These are phyloP conservation scores for Tenualosa ilisha DNA, from an alignment of 2,797 vertebrate species.

Conservation along the genomic window DNA sequence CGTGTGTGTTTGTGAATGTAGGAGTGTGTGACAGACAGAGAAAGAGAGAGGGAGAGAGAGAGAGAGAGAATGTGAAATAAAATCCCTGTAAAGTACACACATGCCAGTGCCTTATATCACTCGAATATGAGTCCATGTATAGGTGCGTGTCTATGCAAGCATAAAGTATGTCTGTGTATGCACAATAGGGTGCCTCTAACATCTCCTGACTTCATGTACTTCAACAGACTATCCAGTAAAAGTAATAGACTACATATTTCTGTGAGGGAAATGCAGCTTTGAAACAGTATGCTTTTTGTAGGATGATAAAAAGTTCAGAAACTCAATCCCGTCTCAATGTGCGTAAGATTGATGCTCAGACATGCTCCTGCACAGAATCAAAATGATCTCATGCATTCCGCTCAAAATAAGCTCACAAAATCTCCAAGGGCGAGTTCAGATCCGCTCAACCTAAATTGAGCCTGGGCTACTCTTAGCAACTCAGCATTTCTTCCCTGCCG, in stretches of 20 bases:
- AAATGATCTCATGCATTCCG: not conserved
- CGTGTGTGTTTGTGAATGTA: not conserved
- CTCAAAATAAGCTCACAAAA: not conserved
- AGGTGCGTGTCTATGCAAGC: not conserved
- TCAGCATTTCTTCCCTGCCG: not conserved
- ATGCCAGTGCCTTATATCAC: not conserved
- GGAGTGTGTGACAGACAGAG: not conserved
- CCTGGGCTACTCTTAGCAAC: not conserved
- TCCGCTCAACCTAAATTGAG: not conserved
- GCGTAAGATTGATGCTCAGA: not conserved
- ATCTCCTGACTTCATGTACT: not conserved
- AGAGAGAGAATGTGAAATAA: not conserved
- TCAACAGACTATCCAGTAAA: not conserved
- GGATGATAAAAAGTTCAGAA: slow-evolving; percentile 9
- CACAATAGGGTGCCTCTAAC: not conserved
- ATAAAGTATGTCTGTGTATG: not conserved
- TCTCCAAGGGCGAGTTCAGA: slow-evolving; percentile 7
- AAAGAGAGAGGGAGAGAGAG: not conserved
- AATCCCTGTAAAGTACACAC: not conserved
- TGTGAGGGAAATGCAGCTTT: not conserved
- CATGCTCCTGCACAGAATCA: not conserved
- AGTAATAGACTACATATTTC: not conserved
- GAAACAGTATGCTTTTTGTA: not conserved
- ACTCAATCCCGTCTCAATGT: not conserved
- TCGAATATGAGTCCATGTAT: not conserved